These are phyloP conservation scores for Probosciger aterrimus DNA, from an alignment of 2,113 vertebrate genomes.

Conservation along the genomic window DNA sequence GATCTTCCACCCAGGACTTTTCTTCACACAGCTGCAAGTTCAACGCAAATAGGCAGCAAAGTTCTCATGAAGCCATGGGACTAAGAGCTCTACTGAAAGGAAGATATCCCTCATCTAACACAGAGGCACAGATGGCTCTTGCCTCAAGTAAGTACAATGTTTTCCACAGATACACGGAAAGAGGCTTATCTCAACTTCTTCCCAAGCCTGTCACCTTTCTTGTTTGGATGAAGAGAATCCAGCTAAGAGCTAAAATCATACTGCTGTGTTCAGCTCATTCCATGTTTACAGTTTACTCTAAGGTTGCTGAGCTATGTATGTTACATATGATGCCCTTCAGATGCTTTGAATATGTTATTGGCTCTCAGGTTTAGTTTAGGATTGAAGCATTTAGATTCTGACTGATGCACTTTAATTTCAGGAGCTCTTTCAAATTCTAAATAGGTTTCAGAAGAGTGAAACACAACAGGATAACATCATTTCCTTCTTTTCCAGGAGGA, in stretches of 20 bases:
- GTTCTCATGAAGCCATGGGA: accelerated
- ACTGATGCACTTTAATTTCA: not conserved
- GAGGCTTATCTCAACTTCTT: not conserved
- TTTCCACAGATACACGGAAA: not conserved
- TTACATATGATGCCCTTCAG: not conserved
- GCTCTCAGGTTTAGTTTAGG: not conserved
- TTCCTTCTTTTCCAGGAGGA: not conserved
- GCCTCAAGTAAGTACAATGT: not conserved
- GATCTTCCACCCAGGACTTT: not conserved
- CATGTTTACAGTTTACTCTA: not conserved
- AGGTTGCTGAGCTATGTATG: not conserved
- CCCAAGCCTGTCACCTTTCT: not conserved
- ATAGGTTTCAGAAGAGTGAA: not conserved
- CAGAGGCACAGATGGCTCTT: not conserved
- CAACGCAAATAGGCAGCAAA: not conserved
- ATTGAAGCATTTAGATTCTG: not conserved
- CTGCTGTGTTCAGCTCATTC: not conserved
- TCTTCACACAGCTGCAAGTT: not conserved
- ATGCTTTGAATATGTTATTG: not conserved
- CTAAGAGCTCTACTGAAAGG: not conserved
- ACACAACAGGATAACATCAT: not conserved
- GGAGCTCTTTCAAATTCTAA: not conserved
- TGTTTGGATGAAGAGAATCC: not conserved
- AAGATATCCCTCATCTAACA: not conserved
- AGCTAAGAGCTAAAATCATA: not conserved